phyloP scores from a whole-genome alignment of 2,113 vertebrate genomes.

The Synodontis membranacea region DNA sequence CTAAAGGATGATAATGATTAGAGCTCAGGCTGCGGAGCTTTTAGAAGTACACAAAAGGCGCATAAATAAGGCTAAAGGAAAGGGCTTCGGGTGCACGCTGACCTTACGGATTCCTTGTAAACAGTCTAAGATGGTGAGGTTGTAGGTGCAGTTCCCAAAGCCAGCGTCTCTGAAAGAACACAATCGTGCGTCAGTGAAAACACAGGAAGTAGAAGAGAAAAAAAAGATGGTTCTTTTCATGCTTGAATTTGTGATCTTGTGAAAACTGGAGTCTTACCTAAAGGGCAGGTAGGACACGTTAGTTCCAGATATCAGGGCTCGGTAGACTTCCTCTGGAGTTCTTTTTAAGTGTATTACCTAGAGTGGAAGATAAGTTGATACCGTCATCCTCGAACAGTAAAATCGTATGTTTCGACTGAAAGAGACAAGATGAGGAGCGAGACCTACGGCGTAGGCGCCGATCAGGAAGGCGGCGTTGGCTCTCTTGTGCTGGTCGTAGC shows the following conservation, averaged over 20 bases:
- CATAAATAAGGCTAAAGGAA: not conserved
- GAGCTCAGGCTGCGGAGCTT: not conserved
- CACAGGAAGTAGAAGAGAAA: constrained; percentile 6
- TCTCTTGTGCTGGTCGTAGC: constrained; percentile 86
- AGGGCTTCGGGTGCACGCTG: constrained; percentile 46
- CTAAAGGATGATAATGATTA: constrained; percentile 54
- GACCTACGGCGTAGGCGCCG: constrained; percentile 87
- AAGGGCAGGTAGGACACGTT: constrained; percentile 85
- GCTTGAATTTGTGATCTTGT: not conserved
- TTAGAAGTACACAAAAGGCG: not conserved
- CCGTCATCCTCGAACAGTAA: no score
- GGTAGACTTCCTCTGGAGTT: constrained; percentile 87
- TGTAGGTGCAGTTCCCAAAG: constrained; percentile 85
- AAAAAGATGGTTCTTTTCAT: not conserved
- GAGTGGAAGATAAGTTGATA: constrained; percentile 19
- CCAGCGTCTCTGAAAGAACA: constrained; percentile 83
- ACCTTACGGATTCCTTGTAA: constrained; percentile 91
- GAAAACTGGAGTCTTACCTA: constrained; percentile 75
- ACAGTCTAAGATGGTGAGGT: constrained; percentile 87
- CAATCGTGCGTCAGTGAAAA: not conserved
- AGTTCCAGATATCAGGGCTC: constrained; percentile 81
- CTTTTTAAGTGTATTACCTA: constrained; percentile 92
- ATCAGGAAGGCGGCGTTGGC: constrained; percentile 89
- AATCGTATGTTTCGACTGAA: not conserved
- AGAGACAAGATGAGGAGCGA: not conserved